Percentiles rank a stretch among this genome's conserved stretches.
Conservation (phyloP, 1,140 invertebrate genomes). For the Oncopodura yosiiana region DNA sequence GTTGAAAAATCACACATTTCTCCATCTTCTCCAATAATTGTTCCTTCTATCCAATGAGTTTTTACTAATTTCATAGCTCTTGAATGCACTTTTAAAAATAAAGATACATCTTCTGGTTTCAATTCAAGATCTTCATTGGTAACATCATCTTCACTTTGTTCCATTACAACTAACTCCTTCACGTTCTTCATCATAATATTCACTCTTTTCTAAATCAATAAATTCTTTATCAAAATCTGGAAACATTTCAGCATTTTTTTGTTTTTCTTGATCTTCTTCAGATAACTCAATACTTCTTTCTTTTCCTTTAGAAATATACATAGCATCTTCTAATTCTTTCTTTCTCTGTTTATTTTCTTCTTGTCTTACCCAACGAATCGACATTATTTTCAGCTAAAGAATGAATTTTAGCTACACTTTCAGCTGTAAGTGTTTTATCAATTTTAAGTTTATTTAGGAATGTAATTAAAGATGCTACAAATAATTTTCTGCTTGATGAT, state of each 20-base stretch:
- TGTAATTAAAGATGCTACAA: constrained; percentile 30
- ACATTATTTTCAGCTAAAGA: constrained; percentile 50
- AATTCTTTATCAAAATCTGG: constrained; percentile 57
- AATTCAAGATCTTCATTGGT: constrained; percentile 6
- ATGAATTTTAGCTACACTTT: constrained; percentile 35
- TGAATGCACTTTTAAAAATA: constrained; percentile 20
- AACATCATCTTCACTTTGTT: neutral
- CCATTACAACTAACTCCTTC: constrained; percentile 1
- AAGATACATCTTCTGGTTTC: constrained; percentile 10
- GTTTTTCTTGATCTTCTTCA: constrained; percentile 61
- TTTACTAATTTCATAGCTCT: constrained; percentile 14
- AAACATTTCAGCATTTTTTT: constrained; percentile 64
- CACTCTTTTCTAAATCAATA: constrained; percentile 48
- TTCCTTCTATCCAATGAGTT: constrained; percentile 14
- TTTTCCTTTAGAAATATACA: constrained; percentile 63
- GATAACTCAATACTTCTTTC: constrained; percentile 47
- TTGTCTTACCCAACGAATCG: constrained; percentile 63
- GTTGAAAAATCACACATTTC: constrained; percentile 24
- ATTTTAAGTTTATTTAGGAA: constrained; percentile 31
- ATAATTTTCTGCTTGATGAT: constrained; percentile 5
- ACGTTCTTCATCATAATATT: constrained; percentile 41
- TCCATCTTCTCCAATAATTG: neutral
- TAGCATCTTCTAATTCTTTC: constrained; percentile 61
- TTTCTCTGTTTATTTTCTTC: constrained; percentile 56
- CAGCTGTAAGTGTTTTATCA: constrained; percentile 21